phyloP scores from a whole-genome alignment of 35 echinoderm and acorn worm species.

The Lytechinus variegatus region DNA sequence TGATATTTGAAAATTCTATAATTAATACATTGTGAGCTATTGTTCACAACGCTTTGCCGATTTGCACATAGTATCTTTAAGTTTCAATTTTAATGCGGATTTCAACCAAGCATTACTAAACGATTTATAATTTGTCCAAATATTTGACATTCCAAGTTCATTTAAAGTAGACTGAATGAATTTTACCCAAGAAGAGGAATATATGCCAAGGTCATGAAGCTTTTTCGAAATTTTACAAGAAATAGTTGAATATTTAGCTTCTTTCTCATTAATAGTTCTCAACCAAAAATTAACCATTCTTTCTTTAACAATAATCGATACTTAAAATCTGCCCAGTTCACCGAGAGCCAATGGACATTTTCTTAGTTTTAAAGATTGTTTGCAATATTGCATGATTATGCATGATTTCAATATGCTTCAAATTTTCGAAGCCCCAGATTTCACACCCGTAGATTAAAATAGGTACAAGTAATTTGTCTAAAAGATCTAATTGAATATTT shows the following conservation, averaged over 20 bases:
- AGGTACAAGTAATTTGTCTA: too few relatives aligned
- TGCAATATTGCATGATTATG: constrained; percentile 10
- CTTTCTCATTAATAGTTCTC: not conserved
- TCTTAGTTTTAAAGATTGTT: not conserved
- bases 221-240: not conserved
- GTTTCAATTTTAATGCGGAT: not conserved
- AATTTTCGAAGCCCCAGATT: not conserved
- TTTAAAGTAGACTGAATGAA: not conserved
- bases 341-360: not conserved
- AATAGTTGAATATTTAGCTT: not conserved
- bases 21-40: not conserved
- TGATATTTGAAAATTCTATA: not conserved
- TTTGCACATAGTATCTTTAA: not conserved
- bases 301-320: not conserved
- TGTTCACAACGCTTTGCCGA: not conserved
- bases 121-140: not conserved
- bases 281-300: not conserved
- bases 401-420: not conserved
- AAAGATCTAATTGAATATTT: too few relatives aligned
- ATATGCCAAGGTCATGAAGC: not conserved
- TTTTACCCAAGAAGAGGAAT: not conserved
- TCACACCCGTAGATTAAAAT: not conserved
- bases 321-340: constrained; percentile 18
- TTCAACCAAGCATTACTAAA: not conserved
- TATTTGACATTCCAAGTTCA: too few relatives aligned